phyloP scores from a whole-genome alignment of 2,113 vertebrate genomes.

The Eolophus roseicapilla region DNA sequence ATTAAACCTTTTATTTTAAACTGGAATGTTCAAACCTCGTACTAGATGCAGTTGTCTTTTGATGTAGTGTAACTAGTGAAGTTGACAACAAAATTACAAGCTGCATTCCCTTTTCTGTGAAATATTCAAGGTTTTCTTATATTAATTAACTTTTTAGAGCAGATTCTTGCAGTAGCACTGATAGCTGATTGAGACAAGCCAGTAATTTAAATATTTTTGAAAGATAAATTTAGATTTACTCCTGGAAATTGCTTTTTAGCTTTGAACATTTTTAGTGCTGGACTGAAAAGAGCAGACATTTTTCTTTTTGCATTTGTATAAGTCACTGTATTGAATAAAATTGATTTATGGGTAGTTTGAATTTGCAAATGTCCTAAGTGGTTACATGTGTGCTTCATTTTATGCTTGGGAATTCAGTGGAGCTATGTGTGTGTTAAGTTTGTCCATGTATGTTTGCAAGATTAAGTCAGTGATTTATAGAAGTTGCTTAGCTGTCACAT shows the following conservation, averaged over 20 bases:
- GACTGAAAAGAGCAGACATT: not conserved
- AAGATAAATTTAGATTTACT: conserved; percentile 42
- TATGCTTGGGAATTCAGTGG: conserved; percentile 15
- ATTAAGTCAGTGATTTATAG: not conserved
- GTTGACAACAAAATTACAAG: not conserved
- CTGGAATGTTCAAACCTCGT: not conserved
- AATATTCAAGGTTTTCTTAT: not conserved
- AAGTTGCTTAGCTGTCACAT: not conserved
- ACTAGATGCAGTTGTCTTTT: not conserved
- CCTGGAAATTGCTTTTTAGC: not conserved
- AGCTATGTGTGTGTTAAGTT: not conserved
- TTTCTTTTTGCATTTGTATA: conserved; percentile 52
- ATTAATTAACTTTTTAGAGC: not conserved
- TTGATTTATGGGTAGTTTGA: conserved; percentile 48
- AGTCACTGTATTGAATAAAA: conserved; percentile 36
- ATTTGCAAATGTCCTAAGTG: conserved; percentile 42
- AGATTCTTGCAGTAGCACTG: not conserved
- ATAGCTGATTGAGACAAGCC: not conserved
- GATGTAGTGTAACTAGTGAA: not conserved
- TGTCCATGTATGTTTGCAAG: not conserved
- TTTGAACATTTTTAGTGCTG: conserved; percentile 33
- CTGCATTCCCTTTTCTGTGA: not conserved
- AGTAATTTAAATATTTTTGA: not conserved
- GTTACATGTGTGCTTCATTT: conserved; percentile 44
- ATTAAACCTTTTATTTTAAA: not conserved